These are phyloP conservation scores for Hirtodrosophila cameraria DNA, from an alignment of 2,888 invertebrate genomes.

Conservation along the genomic window DNA sequence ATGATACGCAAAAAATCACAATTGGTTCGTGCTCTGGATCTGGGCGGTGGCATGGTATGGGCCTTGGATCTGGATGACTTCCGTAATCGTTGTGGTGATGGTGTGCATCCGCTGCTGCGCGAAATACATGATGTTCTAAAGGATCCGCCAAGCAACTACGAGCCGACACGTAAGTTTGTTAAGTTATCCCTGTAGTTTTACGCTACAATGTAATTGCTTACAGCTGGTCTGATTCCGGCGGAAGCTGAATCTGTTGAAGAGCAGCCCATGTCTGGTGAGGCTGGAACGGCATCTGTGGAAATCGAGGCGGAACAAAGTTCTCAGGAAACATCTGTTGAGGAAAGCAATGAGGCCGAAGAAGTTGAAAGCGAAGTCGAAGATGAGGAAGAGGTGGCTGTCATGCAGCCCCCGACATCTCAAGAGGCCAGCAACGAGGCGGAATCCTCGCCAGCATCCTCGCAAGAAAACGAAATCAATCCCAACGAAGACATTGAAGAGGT, in stretches of 20 bases:
- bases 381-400: conserved; percentile 25
- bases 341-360: conserved; percentile 29
- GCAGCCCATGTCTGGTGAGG: conserved; percentile 57
- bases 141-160: conserved; percentile 81
- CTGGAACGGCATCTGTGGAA: conserved; percentile 59
- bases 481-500: conserved; percentile 75
- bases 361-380: conserved; percentile 29
- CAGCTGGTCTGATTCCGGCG: conserved; percentile 62
- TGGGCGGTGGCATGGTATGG: conserved; percentile 96
- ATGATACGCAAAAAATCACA: conserved; percentile 92
- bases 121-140: conserved; percentile 90
- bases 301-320: conserved; percentile 54
- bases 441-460: conserved; percentile 3
- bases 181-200: too few relatives aligned
- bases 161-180: conserved; percentile 73
- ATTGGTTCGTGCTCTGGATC: conserved; percentile 89
- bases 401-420: conserved; percentile 15
- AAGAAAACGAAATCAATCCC: conserved; percentile 66
- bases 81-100: conserved; percentile 91
- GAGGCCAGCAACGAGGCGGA: too few relatives aligned
- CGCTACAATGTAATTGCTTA: background rate
- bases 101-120: conserved; percentile 91
- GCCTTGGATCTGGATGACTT: conserved; percentile 95
- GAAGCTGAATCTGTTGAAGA: conserved; percentile 69
- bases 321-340: conserved; percentile 17